Conservation (phyloP, 2,888 invertebrate species). For the Trissolcus brochymenae region DNA sequence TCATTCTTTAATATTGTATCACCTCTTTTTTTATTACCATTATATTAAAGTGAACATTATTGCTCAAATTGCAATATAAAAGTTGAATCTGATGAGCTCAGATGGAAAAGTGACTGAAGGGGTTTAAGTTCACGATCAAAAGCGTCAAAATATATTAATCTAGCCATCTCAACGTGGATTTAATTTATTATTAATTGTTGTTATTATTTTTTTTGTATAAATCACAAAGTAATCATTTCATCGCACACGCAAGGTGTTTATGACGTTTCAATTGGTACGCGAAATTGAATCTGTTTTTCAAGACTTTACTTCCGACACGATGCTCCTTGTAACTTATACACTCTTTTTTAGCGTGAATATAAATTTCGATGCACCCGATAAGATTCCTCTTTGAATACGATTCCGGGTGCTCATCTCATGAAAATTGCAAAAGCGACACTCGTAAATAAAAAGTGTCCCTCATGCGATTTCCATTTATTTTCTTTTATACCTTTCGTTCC, state of each 20-base stretch:
- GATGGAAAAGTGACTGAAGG: no score
- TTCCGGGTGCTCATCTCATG: conserved; percentile 51
- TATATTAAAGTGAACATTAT: no score
- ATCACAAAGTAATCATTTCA: conserved; percentile 26
- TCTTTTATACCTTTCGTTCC: conserved; percentile 50
- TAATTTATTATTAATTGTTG: no score
- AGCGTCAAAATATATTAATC: no score
- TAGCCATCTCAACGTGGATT: no score
- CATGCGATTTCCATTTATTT: conserved; percentile 52
- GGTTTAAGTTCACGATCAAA: no score
- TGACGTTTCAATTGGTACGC: conserved; percentile 27
- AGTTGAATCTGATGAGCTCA: no score
- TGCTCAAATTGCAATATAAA: no score
- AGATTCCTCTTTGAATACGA: conserved; percentile 51
- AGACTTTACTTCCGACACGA: conserved; percentile 34
- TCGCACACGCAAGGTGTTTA: conserved; percentile 15
- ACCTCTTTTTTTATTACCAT: no score
- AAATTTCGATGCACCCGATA: conserved; percentile 54
- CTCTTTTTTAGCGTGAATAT: conserved; percentile 48
- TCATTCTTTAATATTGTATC: no score
- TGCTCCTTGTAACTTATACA: conserved; percentile 54
- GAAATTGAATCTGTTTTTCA: conserved; percentile 42
- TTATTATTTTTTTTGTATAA: no score
- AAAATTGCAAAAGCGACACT: conserved; percentile 54
- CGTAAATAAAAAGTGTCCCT: conserved; percentile 56